These are phyloP conservation scores for Cydia amplana DNA, from an alignment of 1,140 invertebrate genomes.

Conservation along the genomic window DNA sequence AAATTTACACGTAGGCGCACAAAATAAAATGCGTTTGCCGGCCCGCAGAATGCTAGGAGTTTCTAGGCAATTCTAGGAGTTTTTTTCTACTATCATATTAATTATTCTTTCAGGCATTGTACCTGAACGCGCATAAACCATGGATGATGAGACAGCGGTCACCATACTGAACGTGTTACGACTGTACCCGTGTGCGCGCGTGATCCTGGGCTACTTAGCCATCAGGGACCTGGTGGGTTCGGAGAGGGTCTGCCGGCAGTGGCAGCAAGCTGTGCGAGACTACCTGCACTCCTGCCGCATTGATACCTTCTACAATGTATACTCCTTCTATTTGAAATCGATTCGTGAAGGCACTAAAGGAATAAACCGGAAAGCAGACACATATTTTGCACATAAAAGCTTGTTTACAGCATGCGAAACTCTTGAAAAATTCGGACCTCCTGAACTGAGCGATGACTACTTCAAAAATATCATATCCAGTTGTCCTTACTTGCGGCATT, in stretches of 20 bases:
- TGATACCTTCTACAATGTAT: neutral
- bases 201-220: neutral
- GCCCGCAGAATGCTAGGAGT: too few species aligned
- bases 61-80: too few species aligned
- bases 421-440: neutral
- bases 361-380: neutral
- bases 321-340: neutral
- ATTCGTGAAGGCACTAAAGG: neutral
- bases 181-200: neutral
- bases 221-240: neutral
- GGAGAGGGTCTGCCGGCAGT: neutral
- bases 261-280: neutral
- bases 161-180: neutral
- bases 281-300: neutral
- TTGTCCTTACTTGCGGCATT: neutral
- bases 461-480: neutral
- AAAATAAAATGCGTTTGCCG: too few species aligned
- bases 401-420: neutral
- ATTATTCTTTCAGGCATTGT: too few species aligned
- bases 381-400: neutral
- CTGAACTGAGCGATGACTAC: neutral
- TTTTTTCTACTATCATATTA: too few species aligned
- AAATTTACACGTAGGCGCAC: too few species aligned
- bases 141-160: neutral
- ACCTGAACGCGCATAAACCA: too few species aligned